Conservation (phyloP, 2,797 vertebrate genomes). For the Selene dorsalis region DNA sequence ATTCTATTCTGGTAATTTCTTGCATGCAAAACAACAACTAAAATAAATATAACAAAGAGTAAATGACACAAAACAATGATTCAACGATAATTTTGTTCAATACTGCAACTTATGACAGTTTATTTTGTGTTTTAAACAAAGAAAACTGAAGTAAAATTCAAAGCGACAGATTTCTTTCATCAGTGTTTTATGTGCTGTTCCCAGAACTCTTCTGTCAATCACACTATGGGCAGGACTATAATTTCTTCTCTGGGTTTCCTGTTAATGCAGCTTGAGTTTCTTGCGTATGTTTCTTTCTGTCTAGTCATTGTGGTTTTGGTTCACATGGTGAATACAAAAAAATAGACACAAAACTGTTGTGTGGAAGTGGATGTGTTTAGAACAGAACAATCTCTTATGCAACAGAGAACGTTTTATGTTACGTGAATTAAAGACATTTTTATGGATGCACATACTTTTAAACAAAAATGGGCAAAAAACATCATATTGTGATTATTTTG, state of each 20-base stretch:
- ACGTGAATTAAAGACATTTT: not conserved
- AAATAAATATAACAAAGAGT: too few relatives aligned
- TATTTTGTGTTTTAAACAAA: not conserved
- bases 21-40: not conserved
- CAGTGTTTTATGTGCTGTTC: not conserved
- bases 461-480: too few relatives aligned
- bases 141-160: not conserved
- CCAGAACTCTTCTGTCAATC: not conserved
- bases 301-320: not conserved
- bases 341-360: not conserved
- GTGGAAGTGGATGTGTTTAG: not conserved
- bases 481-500: too few relatives aligned
- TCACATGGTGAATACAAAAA: not conserved
- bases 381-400: not conserved
- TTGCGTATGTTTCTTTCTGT: not conserved
- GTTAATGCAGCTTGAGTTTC: not conserved
- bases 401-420: not conserved
- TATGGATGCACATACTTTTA: not conserved
- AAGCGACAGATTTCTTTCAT: not conserved
- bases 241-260: slow-evolving; percentile 3
- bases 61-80: not conserved
- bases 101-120: not conserved
- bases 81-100: not conserved
- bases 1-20: not conserved
- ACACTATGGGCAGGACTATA: not conserved